A percentile compares a stretch with the other conserved stretches of the same genome.
phyloP scores from a whole-genome alignment of 2,888 invertebrate genomes.

The Ophion slaviceki region DNA sequence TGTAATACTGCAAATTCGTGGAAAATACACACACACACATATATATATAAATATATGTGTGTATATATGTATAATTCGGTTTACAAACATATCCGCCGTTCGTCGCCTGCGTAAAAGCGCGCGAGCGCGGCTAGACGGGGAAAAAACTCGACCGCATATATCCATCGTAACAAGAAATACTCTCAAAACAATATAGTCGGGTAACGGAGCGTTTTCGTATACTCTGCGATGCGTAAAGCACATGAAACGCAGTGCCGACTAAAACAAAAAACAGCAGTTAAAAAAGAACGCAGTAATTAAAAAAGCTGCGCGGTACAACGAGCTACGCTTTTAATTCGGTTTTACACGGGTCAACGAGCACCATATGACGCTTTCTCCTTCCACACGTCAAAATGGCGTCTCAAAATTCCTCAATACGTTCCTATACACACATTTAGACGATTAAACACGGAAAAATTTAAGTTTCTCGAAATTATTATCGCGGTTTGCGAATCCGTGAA shows the following conservation, averaged over 20 bases:
- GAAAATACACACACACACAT: not conserved
- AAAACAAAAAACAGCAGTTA: not conserved
- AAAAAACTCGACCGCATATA: not conserved
- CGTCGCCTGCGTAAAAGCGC: not conserved
- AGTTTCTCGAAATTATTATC: no score
- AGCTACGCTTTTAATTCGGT: not conserved
- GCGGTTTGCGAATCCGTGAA: no score
- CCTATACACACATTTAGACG: not conserved
- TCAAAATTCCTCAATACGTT: not conserved
- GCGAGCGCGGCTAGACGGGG: slow-evolving; percentile 2
- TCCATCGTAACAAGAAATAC: slow-evolving; percentile 1
- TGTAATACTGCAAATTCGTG: slow-evolving; percentile 45
- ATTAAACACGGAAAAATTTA: not conserved
- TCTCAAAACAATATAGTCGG: not conserved
- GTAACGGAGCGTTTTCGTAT: not conserved
- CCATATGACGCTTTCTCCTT: not conserved
- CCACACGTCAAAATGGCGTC: not conserved
- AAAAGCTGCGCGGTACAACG: not conserved
- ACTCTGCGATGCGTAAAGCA: not conserved
- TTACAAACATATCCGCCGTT: not conserved
- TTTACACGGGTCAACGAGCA: not conserved
- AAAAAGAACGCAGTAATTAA: not conserved
- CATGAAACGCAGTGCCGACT: not conserved
- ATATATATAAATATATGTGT: not conserved
- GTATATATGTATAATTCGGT: slow-evolving; percentile 9